Percentiles rank a stretch among this genome's conserved stretches.
phyloP scores from a whole-genome alignment of 2,797 vertebrate species.

The Harpagifer antarcticus region DNA sequence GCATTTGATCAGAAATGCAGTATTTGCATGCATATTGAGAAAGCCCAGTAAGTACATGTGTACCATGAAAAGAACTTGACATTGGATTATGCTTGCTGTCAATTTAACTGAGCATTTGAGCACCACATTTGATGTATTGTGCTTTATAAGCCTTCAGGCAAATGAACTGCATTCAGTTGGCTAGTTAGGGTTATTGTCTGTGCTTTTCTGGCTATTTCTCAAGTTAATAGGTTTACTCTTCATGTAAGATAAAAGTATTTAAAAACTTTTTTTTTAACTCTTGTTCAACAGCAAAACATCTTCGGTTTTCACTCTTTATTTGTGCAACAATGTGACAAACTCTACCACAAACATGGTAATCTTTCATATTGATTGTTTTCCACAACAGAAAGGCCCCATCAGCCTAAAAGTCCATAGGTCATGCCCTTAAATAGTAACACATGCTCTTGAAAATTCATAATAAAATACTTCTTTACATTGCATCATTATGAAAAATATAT shows the following conservation, averaged over 20 bases:
- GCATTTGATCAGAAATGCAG: conserved; percentile 70
- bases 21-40: conserved; percentile 75
- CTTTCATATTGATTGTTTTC: conserved; percentile 80
- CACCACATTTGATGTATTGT: conserved; percentile 62
- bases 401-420: conserved; percentile 60
- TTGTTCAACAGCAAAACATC: conserved; percentile 33
- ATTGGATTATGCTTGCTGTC: conserved; percentile 56
- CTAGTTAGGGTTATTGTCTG: conserved; percentile 69
- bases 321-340: conserved; percentile 84
- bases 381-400: conserved; percentile 67
- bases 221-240: conserved; percentile 45
- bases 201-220: conserved; percentile 44
- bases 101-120: conserved; percentile 48
- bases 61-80: conserved; percentile 56
- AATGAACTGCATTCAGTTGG: conserved; percentile 63
- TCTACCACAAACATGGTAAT: conserved; percentile 82
- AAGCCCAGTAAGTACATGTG: conserved; percentile 52
- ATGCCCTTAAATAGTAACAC: conserved; percentile 82
- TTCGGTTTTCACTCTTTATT: conserved; percentile 78
- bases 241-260: conserved; percentile 31
- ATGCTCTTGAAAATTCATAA: conserved; percentile 84
- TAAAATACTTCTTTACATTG: conserved; percentile 82
- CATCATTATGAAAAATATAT: conserved; percentile 87
- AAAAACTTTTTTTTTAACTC: conserved; percentile 7
- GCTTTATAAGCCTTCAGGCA: conserved; percentile 59